Conservation (phyloP, 1,140 invertebrate species). For the Melitaea cinxia region DNA sequence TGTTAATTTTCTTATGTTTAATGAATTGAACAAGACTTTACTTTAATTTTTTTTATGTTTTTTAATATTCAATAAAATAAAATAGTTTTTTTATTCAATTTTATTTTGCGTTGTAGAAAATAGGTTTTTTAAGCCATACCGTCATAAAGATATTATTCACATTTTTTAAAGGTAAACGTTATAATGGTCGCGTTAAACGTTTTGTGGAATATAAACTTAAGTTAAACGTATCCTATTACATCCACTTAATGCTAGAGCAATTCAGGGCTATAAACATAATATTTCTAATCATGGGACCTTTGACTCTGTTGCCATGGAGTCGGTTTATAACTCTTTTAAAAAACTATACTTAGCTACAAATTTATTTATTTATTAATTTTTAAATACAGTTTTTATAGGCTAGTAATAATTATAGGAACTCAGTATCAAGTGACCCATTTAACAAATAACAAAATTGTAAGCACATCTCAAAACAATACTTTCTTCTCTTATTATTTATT, state of each 20-base stretch:
- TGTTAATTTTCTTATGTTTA: too few relatives aligned
- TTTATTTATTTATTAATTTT: too few relatives aligned
- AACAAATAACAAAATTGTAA: too few relatives aligned
- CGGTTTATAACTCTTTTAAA: neutral
- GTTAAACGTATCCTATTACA: conserved; percentile 75
- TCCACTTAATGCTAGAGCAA: conserved; percentile 70
- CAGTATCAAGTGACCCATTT: too few relatives aligned
- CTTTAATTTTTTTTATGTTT: too few relatives aligned
- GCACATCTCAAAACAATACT: too few relatives aligned
- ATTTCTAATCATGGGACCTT: conserved; percentile 59
- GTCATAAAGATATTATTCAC: conserved; percentile 18
- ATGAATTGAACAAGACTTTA: neutral
- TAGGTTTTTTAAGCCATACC: neutral
- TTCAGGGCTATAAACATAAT: conserved; percentile 77
- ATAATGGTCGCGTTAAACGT: conserved; percentile 69
- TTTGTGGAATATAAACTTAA: conserved; percentile 74
- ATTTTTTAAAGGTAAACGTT: conserved; percentile 22
- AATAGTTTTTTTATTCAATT: too few relatives aligned
- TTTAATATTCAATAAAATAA: too few relatives aligned
- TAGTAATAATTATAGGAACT: too few relatives aligned
- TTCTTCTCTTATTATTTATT: too few relatives aligned
- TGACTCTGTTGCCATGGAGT: neutral
- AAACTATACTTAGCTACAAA: neutral
- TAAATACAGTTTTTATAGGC: too few relatives aligned
- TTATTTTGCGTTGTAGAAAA: too few relatives aligned